Conservation (phyloP, 2,113 vertebrate genomes). For the Archilochus colubris region DNA sequence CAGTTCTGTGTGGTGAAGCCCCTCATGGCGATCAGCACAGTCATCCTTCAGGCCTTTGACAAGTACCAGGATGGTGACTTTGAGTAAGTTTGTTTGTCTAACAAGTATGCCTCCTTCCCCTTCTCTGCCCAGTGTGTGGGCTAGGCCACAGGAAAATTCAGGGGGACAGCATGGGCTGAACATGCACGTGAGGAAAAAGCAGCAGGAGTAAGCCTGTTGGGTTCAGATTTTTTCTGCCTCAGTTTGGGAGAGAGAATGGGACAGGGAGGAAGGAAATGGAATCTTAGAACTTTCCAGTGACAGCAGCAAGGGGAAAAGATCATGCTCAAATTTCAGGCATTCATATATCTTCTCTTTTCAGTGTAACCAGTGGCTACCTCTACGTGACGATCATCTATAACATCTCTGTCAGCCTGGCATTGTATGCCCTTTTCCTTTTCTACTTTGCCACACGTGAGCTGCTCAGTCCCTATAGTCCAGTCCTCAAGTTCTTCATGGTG, state of each 20-base stretch:
- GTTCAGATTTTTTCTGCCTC: not conserved
- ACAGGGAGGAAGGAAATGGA: not conserved
- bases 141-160: not conserved
- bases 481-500: slow-evolving; percentile 98
- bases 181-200: not conserved
- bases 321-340: not conserved
- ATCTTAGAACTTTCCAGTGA: not conserved
- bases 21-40: slow-evolving; percentile 92
- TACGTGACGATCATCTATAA: slow-evolving; percentile 97
- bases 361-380: slow-evolving; percentile 92
- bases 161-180: not conserved
- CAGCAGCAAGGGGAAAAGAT: not conserved
- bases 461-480: slow-evolving; percentile 91
- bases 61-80: slow-evolving; percentile 98
- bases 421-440: slow-evolving; percentile 96
- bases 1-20: slow-evolving; percentile 98
- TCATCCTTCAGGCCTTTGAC: slow-evolving; percentile 91
- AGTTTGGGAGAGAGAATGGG: not conserved
- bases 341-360: slow-evolving; percentile 33
- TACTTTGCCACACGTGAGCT: slow-evolving; percentile 93
- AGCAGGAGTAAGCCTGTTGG: not conserved
- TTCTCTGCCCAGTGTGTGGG: not conserved
- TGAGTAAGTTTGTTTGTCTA: slow-evolving; percentile 80
- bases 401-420: slow-evolving; percentile 93
- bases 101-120: not conserved